Evolutionary conservation across 2,797 vertebrate genomes (phyloP).

Genomic region (Otus scops): DNA sequence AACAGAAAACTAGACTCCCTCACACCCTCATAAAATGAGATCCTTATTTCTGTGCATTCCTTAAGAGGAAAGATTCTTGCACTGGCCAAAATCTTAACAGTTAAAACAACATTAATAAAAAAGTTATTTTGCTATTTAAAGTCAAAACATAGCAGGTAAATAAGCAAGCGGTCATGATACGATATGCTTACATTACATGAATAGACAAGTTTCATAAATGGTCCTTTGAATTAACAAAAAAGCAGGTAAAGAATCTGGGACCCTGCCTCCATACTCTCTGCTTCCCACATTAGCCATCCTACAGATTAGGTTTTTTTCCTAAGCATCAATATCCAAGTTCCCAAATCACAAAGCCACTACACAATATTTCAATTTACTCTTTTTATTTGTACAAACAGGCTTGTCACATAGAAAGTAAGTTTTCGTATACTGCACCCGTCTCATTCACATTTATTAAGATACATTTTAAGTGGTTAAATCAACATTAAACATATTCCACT

Average conservation of each 20-base stretch:
- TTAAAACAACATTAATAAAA: not conserved
- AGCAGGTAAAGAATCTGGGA: not conserved
- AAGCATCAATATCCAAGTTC: not conserved
- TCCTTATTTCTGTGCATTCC: not conserved
- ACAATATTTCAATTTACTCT: not conserved
- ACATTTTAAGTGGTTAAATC: not conserved
- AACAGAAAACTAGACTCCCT: not conserved
- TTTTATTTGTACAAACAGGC: not conserved
- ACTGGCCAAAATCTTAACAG: not conserved
- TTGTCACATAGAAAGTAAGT: not conserved
- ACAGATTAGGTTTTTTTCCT: not conserved
- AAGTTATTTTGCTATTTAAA: not conserved
- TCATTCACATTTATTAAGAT: not conserved
- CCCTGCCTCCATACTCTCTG: not conserved
- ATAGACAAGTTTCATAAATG: not conserved
- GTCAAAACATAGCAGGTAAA: not conserved
- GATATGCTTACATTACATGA: not conserved
- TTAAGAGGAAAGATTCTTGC: not conserved
- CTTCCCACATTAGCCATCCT: not conserved
- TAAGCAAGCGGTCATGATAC: not conserved
- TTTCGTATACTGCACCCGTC: not conserved
- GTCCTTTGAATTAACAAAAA: not conserved
- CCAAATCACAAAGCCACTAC: not conserved
- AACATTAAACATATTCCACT: conserved; percentile 38
- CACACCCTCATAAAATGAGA: not conserved